Evolutionary conservation across 2,113 vertebrate genomes (phyloP), one percentile per base, ranked within the genome.

Genomic region (Microcebus jonahi): DNA sequence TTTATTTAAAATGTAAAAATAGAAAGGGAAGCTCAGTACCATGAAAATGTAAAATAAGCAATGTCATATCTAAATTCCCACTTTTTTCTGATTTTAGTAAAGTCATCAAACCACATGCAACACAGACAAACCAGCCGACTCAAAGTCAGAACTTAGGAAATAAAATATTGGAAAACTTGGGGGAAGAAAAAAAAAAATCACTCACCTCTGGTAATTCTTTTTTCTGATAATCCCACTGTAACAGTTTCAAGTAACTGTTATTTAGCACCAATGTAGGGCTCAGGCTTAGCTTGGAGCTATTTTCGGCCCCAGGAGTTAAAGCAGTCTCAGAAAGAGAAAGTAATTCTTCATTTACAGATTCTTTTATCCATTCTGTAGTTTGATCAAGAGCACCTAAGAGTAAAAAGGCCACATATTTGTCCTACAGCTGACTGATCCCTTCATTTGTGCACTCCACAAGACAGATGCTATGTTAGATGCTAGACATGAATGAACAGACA

Each of bases 361-460:
- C 98, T 97, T 98, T 99, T 96, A 99, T 99, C 99, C 99, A 99
- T 88, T 98, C 98, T 6, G 99, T 99, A 93, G 99, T 99, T 95
- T 99, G 98, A 94, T 99, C 97, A 97, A 99, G 98, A 83, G 99
- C 99, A 98, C 91, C 99, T 99, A 96, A 85, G 57, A 75, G 18
- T 3, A 25, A 84, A 87, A 45, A 57, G 59, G 29, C 18, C 91
- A 97, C 68, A 83, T 0, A 39, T 50, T 57, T 76, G 55, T 85
- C 77, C 87, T 25, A 21, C 0, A 23, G 57, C 36, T 65, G 17
- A 80, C 0, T 8, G 45, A 61, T 42, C 18, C 34, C 81, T 94
- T 82, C 76, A 25, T 27, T 63, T 31, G 18, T 59, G 34, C 4
- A 73, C 71, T 39, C 48, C 8, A 83, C 23, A 23, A 1, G 27